These are phyloP conservation scores for Datnioides undecimradiatus DNA, from an alignment of 2,113 vertebrate species.

Conservation along the genomic window DNA sequence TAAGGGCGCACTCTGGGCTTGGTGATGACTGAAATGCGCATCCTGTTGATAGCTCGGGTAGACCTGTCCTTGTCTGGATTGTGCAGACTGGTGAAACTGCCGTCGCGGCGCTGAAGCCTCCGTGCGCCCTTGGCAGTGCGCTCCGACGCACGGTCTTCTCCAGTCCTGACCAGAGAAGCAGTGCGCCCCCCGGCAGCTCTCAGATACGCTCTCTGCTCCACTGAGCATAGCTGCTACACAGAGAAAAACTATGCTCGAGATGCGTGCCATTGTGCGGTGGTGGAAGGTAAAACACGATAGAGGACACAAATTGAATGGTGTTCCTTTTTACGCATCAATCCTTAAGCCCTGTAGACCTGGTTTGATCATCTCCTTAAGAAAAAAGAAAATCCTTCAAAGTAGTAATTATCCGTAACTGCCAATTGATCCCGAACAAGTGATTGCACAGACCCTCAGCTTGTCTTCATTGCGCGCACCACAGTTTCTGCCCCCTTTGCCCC, in stretches of 20 bases:
- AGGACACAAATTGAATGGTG: background rate
- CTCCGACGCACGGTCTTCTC: conserved; percentile 75
- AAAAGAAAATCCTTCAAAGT: background rate
- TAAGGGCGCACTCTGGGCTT: conserved; percentile 61
- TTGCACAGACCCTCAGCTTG: conserved; percentile 20
- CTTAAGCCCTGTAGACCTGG: conserved; percentile 13
- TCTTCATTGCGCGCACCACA: conserved; percentile 43
- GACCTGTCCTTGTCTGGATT: conserved; percentile 42
- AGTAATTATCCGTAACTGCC: background rate
- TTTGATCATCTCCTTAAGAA: conserved; percentile 26
- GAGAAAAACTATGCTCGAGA: conserved; percentile 51
- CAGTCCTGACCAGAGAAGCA: conserved; percentile 68
- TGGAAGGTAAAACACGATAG: conserved; percentile 15
- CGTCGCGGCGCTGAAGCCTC: conserved; percentile 39
- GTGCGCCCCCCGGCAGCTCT: conserved; percentile 75
- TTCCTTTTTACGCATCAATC: background rate
- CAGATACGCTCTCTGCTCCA: conserved; percentile 30
- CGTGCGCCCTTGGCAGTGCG: conserved; percentile 75
- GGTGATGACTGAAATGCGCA: conserved; percentile 40
- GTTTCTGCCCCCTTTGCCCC: conserved; percentile 68
- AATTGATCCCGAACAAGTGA: conserved; percentile 3
- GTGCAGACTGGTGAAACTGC: conserved; percentile 44
- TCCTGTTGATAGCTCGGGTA: conserved; percentile 65
- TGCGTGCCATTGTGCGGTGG: conserved; percentile 53
- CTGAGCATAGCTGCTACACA: conserved; percentile 35